Percentiles rank a stretch among this genome's conserved stretches.
These are phyloP conservation scores for Podabrus alpinus DNA, from an alignment of 2,888 invertebrate species.

Conservation along the genomic window DNA sequence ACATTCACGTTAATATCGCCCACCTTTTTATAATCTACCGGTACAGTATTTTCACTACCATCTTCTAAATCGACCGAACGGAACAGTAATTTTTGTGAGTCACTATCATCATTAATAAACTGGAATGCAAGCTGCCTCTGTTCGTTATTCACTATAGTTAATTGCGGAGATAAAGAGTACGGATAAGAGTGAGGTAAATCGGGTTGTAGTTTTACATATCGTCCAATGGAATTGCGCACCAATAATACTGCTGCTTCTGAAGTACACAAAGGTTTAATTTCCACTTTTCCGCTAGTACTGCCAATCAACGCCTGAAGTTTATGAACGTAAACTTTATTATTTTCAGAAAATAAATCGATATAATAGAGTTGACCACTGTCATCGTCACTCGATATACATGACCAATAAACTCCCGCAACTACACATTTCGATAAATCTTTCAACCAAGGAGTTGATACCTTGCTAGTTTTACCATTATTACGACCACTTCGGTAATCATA, in stretches of 20 bases:
- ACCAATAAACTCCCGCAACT: constrained; percentile 65
- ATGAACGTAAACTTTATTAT: constrained; percentile 32
- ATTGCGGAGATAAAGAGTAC: constrained; percentile 54
- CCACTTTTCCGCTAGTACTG: constrained; percentile 34
- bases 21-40: constrained; percentile 10
- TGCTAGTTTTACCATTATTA: constrained; percentile 60
- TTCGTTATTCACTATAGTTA: constrained; percentile 45
- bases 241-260: constrained; percentile 38
- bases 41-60: constrained; percentile 33
- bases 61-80: constrained; percentile 40
- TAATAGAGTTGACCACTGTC: constrained; percentile 62
- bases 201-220: constrained; percentile 40
- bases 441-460: constrained; percentile 68
- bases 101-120: constrained; percentile 41
- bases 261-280: constrained; percentile 37
- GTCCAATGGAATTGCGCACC: constrained; percentile 39
- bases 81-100: constrained; percentile 44
- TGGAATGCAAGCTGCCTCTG: constrained; percentile 44
- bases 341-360: constrained; percentile 63
- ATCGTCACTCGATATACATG: constrained; percentile 63
- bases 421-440: constrained; percentile 58
- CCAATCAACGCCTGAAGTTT: constrained; percentile 37
- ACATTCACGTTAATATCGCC: constrained; percentile 12
- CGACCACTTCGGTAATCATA: constrained; percentile 67
- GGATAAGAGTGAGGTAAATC: constrained; percentile 57